Evolutionary conservation across 2,113 vertebrate genomes (phyloP).

Genomic region (Nyctibius bracteatus): DNA sequence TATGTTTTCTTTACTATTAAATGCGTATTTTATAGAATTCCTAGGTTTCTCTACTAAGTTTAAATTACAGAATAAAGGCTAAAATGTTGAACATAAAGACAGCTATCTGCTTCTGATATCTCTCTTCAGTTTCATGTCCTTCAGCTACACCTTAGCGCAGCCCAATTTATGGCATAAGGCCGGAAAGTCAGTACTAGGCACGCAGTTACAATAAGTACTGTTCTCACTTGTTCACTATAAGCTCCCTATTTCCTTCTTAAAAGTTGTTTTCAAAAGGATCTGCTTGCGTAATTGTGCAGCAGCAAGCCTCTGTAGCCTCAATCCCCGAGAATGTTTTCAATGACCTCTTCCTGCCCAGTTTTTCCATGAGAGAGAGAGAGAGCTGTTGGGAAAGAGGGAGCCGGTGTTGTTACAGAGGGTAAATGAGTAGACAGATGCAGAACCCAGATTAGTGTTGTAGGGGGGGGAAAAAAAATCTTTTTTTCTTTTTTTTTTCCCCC

Average conservation of each 20-base stretch:
- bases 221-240: slow-evolving; percentile 33
- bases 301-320: slow-evolving; percentile 29
- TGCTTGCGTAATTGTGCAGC: slow-evolving; percentile 51
- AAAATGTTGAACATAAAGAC: not conserved
- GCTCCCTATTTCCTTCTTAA: slow-evolving; percentile 44
- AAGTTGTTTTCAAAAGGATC: slow-evolving; percentile 59
- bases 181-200: not conserved
- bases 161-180: not conserved
- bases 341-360: slow-evolving; percentile 45
- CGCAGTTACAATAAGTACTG: not conserved
- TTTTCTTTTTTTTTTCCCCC: not conserved
- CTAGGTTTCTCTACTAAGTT: not conserved
- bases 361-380: slow-evolving; percentile 22
- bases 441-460: not conserved
- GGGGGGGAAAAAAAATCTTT: not conserved
- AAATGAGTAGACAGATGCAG: slow-evolving; percentile 23
- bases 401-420: not conserved
- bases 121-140: not conserved
- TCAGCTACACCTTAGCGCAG: not conserved
- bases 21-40: not conserved
- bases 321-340: slow-evolving; percentile 53
- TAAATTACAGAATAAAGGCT: not conserved
- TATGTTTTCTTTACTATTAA: not conserved
- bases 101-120: not conserved
- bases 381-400: not conserved